These are phyloP conservation scores for Cheiracanthium punctorium DNA, from an alignment of 2,888 invertebrate species.

Conservation along the genomic window DNA sequence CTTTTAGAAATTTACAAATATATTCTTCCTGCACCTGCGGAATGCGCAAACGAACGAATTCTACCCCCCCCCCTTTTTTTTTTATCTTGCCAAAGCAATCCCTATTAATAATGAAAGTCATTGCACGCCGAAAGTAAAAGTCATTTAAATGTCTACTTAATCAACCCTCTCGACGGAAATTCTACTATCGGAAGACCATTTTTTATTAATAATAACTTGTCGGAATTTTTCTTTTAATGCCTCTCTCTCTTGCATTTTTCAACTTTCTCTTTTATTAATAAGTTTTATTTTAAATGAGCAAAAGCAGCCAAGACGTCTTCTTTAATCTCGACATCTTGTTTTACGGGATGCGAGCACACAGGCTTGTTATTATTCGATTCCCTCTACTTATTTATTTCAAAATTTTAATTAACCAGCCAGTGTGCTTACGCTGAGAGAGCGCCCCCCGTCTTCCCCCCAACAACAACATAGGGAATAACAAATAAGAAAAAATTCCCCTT, in stretches of 20 bases:
- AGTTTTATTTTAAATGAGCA: background rate
- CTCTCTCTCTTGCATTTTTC: background rate
- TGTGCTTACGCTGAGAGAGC: too few species aligned
- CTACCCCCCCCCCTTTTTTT: too few species aligned
- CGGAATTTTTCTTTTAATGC: background rate
- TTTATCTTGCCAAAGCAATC: too few species aligned
- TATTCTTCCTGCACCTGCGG: too few species aligned
- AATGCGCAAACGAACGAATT: too few species aligned
- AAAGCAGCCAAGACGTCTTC: background rate
- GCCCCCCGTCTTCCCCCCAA: too few species aligned
- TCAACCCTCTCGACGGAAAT: background rate
- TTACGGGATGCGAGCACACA: background rate
- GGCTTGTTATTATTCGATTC: background rate
- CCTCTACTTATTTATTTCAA: background rate
- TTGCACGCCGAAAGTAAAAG: too few species aligned
- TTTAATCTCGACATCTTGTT: background rate
- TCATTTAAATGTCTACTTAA: background rate
- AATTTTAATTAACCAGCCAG: conserved; percentile 57
- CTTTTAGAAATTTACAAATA: too few species aligned
- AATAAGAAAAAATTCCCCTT: conserved; percentile 12
- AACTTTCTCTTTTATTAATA: background rate
- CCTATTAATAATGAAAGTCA: too few species aligned
- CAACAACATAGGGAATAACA: conserved; percentile 13
- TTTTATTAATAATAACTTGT: background rate
- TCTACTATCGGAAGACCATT: background rate